A percentile compares a stretch with the other conserved stretches of the same genome.
phyloP scores from a whole-genome alignment of 1,140 invertebrate species.

The Papilio glaucus region DNA sequence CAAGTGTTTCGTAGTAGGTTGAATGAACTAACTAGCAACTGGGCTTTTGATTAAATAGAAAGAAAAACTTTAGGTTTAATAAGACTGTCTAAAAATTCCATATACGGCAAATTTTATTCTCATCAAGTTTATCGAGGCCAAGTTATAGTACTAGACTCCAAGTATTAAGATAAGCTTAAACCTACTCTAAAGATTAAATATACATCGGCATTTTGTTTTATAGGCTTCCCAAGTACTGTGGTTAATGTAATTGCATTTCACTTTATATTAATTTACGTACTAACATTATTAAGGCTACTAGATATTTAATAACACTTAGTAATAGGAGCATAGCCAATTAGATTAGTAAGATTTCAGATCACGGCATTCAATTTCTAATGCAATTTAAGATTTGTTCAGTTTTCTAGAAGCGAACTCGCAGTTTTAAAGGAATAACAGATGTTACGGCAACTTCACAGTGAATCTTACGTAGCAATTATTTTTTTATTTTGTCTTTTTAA shows the following conservation, averaged over 20 bases:
- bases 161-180: slow-evolving; percentile 33
- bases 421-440: neutral
- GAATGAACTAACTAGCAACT: neutral
- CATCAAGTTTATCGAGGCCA: slow-evolving; percentile 7
- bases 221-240: too few species aligned
- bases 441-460: neutral
- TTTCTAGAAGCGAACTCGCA: neutral
- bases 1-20: neutral
- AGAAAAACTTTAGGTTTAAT: slow-evolving; percentile 52
- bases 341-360: slow-evolving; percentile 2
- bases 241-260: too few species aligned
- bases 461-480: neutral
- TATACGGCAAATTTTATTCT: slow-evolving; percentile 38
- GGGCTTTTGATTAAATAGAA: slow-evolving; percentile 13
- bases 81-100: slow-evolving; percentile 65
- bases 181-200: slow-evolving; percentile 8
- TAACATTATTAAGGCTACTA: slow-evolving; percentile 17
- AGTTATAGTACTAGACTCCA: slow-evolving; percentile 11
- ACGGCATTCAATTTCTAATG: neutral
- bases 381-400: slow-evolving; percentile 2
- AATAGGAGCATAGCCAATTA: neutral
- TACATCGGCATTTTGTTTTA: slow-evolving; percentile 8
- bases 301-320: slow-evolving; percentile 7
- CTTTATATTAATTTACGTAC: slow-evolving; percentile 8
- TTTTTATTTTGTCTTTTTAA: slow-evolving; percentile 29